Evolutionary conservation across 2,797 vertebrate genomes (phyloP), one percentile per base, ranked within the genome.

Genomic region (Podarcis lilfordi): DNA sequence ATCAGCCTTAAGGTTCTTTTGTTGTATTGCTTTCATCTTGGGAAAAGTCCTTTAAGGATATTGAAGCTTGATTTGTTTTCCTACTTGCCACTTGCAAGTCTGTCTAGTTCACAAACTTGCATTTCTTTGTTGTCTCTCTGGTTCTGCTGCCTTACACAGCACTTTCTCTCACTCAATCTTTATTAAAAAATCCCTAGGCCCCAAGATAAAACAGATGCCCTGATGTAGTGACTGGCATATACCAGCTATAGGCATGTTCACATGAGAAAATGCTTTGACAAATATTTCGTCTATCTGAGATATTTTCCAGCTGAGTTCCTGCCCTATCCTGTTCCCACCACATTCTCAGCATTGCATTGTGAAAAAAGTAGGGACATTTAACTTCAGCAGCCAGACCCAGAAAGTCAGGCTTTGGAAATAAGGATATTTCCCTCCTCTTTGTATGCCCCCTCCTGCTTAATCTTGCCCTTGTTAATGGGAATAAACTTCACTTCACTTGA

Each of bases 201-300:
- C 91, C 92, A 93, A 96, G 91, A 94, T 95, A 95, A 96, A 96
- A 91, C 79, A 95, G 95, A 95, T 96, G 94, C 95, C 93, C 93
- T 93, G 89, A 86, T 94, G 92, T 95, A 89, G 83, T 90, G 93
- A 93, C 91, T 96, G 97, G 96, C 95, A 96, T 94, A 93, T 87
- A 96, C 95, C 94, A 96, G 95, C 91, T 68, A 89, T 93, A 96
- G 92, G 90, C 95, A 96, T 93, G 95, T 97, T 97, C 97, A 97
- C 97, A 96, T 96, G 97, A 97, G 97, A 97, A 97, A 97, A 96
- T 91, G 95, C 82, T 94, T 95, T 79, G 88, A 97, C 95, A 97
- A 97, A 96, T 97, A 97, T 96, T 97, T 97, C 89, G 88, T 97
- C 94, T 96, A 97, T 98, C 97, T 97, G 97, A 98, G 97, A 98